Base-by-base conservation (phyloP, 2,888 invertebrate genomes). In the Pycnomerus fuliginosus region DNA sequence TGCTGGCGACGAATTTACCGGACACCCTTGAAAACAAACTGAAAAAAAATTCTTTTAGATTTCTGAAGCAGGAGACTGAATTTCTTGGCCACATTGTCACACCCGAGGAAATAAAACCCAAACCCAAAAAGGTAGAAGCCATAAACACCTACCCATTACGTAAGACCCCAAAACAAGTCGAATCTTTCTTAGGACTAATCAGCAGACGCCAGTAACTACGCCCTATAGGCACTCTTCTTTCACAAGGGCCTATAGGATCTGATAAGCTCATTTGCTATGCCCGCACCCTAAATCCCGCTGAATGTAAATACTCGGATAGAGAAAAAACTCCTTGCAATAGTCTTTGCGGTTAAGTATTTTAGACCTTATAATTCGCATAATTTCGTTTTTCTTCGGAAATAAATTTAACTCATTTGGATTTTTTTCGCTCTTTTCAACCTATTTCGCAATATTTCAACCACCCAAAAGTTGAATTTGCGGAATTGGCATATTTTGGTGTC, bases 61-160 rank as follows among this genome's bases (percentile, higher is more conserved):
- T 41, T 24, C 11, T 41, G 16, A 8, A 38, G 10, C n/a, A 23
- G 5, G 17, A 37, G 2, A 38, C 39, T 7, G 13, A 11, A 2
- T 44, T 34, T 31, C 14, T 46, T 15, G 46, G 46, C 4, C 46
- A 45, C 13, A 16, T 46, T 12, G 16, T 46, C 4, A 37, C 37
- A 7, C 15, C 37, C 32, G 33, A 47, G 2, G 47, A 38, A 7
- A 31, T 44, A 5, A 47, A 45, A 25, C 44, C 39, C 2, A 44
- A 44, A 14, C 44, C 44, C 5, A 24, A 25, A 8, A 44, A 44
- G 14, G 29, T 45, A 15, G 25, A 37, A 17, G 44, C 32, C 3
- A 35, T 44, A 12, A 8, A 27, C 33, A 30, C 33, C 3, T 48
- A 24, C 24, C 48, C 38, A 5, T 28, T 40, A 16, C 48, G 22